phyloP scores from a whole-genome alignment of 2,113 vertebrate genomes.

The Amblyornis subalaris region DNA sequence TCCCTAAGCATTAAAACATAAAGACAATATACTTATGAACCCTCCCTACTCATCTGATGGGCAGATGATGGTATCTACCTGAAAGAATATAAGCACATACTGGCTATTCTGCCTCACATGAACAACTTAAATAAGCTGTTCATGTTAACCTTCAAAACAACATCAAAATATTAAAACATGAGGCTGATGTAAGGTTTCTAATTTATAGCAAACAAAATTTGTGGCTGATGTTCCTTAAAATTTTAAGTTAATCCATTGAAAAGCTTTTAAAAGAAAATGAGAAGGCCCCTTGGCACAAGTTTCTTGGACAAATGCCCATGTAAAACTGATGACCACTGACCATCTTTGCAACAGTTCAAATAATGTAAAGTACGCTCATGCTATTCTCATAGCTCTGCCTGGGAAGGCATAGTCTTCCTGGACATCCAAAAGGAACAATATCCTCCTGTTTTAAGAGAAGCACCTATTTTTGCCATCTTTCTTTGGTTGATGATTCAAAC shows the following conservation, averaged over 20 bases:
- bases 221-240: rapidly evolving
- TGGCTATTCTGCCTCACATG: neutral
- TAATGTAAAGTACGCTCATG: rapidly evolving
- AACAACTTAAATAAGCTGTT: neutral
- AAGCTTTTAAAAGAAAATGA: neutral
- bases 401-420: neutral
- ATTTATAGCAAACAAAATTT: neutral
- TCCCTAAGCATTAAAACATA: neutral
- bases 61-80: neutral
- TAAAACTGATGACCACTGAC: neutral
- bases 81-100: neutral
- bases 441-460: neutral
- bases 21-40: neutral
- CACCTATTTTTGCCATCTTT: neutral
- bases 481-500: conserved; percentile 10
- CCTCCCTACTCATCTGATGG: neutral
- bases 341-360: neutral
- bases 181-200: neutral
- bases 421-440: neutral
- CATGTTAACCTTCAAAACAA: neutral
- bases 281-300: neutral
- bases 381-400: neutral
- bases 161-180: neutral
- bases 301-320: neutral
- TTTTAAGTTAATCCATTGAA: neutral